Base-by-base conservation (phyloP, 2,888 invertebrate genomes). In the Ichneumon xanthorius region DNA sequence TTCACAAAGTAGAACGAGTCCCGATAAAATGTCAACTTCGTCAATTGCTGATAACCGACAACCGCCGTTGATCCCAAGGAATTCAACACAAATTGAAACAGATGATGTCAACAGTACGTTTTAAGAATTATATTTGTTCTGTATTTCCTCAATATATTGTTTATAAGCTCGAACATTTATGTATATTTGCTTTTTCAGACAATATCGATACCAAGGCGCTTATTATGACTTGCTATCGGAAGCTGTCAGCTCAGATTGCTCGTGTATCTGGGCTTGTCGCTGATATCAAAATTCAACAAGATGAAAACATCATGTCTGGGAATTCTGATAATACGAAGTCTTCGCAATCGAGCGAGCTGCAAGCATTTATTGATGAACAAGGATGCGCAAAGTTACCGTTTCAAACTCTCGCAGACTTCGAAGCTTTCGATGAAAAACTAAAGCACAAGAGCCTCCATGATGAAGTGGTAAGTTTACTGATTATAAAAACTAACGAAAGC, bases 151-250 rank as follows among this genome's bases (percentile, higher is more conserved):
- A 40, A 40, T 40, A 40, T 40, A 40, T 40, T 40, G 11, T 11
- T 9, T 11, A 40, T 11, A 40, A 11, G 7, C 2, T 40, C 40
- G 9, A 40, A 40, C 3, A 40, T 40, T 9, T 9, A 40, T 40
- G 11, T 40, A 7, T 9, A 11, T 53, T 19, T 53, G 4, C n/a
- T n/a, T 53, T 16, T 53, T 53, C n/a, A 53, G n/a, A 7, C 19
- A n/a, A 53, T n/a, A 53, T 53, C 53, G 53, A n/a, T 53, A 53
- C 53, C 7, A 53, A 53, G 19, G 53, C n/a, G 40, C 40, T 40
- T 11, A 53, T 16, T 7, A 1, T 53, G 6, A 19, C 53, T 40
- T 40, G 40, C 40, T 40, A 40, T 40, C 53, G 53, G 1, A 53
- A 19, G 1, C 19, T 53, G 7, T 53, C 53, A 53, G 53, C 53